Percentiles rank a stretch among this genome's conserved stretches.
phyloP scores from a whole-genome alignment of 1,140 invertebrate species.

The Meloidogyne chitwoodi region DNA sequence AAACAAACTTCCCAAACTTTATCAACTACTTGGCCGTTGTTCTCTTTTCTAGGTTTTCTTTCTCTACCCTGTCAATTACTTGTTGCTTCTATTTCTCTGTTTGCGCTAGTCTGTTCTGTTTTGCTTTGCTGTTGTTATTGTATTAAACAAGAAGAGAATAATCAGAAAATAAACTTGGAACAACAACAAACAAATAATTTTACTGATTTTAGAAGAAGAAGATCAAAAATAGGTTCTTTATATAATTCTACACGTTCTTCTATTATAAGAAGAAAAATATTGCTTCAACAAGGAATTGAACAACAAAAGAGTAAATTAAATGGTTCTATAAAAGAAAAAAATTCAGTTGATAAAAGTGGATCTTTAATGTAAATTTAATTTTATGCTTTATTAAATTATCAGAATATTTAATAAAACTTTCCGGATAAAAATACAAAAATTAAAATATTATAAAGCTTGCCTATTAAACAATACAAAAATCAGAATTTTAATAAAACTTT shows the following conservation, averaged over 20 bases:
- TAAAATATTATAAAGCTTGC: too few relatives aligned
- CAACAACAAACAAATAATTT: neutral
- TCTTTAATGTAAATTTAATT: too few relatives aligned
- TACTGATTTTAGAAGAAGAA: neutral
- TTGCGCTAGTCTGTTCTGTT: neutral
- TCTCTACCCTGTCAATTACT: conserved; percentile 8
- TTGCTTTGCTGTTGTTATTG: conserved; percentile 9
- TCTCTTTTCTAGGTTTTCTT: neutral
- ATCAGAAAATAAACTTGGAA: neutral
- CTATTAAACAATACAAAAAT: too few relatives aligned
- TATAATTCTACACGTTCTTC: neutral
- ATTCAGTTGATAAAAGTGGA: neutral
- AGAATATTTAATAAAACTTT: too few relatives aligned
- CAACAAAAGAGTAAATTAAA: neutral
- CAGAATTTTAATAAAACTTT: neutral
- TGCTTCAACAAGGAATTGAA: neutral
- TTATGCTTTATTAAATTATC: neutral
- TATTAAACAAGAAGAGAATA: neutral
- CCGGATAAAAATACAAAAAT: too few relatives aligned
- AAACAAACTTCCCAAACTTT: neutral
- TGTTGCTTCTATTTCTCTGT: conserved; percentile 7
- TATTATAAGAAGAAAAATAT: neutral
- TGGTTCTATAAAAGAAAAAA: neutral
- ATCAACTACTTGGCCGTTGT: neutral
- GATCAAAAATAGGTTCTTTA: conserved; percentile 5